Evolutionary conservation across 2,888 invertebrate genomes (phyloP).

Genomic region (Euphydryas editha): DNA sequence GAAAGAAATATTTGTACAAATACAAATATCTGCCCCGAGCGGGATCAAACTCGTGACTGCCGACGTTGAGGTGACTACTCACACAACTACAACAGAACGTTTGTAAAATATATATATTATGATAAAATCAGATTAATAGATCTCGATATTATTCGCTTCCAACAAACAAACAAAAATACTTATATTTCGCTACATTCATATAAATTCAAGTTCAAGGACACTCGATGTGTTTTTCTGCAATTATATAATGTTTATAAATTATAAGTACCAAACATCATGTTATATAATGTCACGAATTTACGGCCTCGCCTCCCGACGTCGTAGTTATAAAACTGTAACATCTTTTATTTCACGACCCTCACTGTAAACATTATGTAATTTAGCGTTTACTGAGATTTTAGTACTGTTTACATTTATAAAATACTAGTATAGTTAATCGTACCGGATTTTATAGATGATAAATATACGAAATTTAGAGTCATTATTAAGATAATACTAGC

Average conservation of each 20-base stretch:
- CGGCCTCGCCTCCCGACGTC: conserved; percentile 10
- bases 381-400: conserved; percentile 14
- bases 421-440: neutral
- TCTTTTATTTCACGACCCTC: conserved; percentile 25
- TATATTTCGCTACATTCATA: no score
- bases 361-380: conserved; percentile 17
- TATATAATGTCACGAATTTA: conserved; percentile 15
- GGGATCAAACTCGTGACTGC: no score
- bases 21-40: no score
- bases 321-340: conserved; percentile 19
- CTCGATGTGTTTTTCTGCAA: neutral
- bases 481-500: neutral
- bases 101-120: no score
- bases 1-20: no score
- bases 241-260: neutral
- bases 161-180: no score
- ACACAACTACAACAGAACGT: no score
- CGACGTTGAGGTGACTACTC: no score
- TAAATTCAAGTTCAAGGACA: neutral
- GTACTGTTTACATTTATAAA: conserved; percentile 9
- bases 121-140: no score
- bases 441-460: neutral
- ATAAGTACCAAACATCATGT: neutral
- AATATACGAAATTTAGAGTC: no score
- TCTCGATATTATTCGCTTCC: no score